phyloP scores from a whole-genome alignment of 2,113 vertebrate species.

The Phocoena sinus region DNA sequence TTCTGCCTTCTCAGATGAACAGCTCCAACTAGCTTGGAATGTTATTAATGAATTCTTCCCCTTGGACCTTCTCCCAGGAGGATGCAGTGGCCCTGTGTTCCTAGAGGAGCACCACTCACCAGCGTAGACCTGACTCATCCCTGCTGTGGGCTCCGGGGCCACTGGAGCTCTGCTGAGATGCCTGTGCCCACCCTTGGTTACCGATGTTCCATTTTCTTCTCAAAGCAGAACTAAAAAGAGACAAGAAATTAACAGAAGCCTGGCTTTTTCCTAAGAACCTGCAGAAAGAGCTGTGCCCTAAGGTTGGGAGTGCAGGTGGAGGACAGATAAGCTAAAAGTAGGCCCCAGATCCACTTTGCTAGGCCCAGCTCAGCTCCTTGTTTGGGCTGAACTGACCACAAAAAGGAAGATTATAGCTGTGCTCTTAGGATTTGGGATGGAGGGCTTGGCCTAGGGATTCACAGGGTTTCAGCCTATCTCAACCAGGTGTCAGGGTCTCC shows the following conservation, averaged over 20 bases:
- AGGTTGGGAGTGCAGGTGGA: not conserved
- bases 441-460: not conserved
- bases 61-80: not conserved
- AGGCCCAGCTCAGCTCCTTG: not conserved
- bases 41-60: not conserved
- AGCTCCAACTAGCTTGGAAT: not conserved
- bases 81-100: not conserved
- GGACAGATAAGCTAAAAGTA: not conserved
- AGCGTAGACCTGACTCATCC: not conserved
- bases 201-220: not conserved
- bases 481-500: not conserved
- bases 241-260: not conserved
- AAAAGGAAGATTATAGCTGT: not conserved
- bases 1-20: conserved; percentile 1
- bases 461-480: not conserved
- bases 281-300: not conserved
- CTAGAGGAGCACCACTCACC: not conserved
- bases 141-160: not conserved
- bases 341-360: not conserved
- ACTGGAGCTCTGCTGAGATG: not conserved
- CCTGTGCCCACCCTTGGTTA: not conserved
- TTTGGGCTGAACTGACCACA: not conserved
- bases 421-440: not conserved
- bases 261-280: conserved; percentile 2
- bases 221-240: conserved; percentile 21